These are phyloP conservation scores for Pipistrellus pipistrellus DNA, from an alignment of 2,797 vertebrate species.

Conservation along the genomic window DNA sequence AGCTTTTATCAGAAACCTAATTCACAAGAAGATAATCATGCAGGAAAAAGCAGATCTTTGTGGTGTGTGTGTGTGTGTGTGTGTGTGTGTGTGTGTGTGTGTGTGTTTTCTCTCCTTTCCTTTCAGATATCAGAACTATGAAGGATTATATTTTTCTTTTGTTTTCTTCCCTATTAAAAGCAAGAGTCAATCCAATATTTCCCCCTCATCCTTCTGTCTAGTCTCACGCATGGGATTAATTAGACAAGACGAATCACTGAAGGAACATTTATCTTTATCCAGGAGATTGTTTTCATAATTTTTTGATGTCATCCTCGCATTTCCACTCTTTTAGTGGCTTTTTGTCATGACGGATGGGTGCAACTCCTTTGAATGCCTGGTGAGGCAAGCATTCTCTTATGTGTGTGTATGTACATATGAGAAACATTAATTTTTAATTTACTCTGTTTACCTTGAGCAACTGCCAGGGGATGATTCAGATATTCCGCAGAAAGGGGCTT, in stretches of 20 bases:
- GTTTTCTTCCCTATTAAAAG: slow-evolving; percentile 77
- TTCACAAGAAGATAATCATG: slow-evolving; percentile 65
- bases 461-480: slow-evolving; percentile 90
- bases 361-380: slow-evolving; percentile 86
- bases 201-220: slow-evolving; percentile 76
- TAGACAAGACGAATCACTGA: slow-evolving; percentile 85
- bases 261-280: slow-evolving; percentile 86
- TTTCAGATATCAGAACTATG: slow-evolving; percentile 38
- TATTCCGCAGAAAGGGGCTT: slow-evolving; percentile 87
- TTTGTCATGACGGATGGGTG: slow-evolving; percentile 82
- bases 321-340: slow-evolving; percentile 86
- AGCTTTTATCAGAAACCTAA: slow-evolving; percentile 78
- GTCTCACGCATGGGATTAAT: slow-evolving; percentile 87
- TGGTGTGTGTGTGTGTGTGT: neutral
- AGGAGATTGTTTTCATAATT: slow-evolving; percentile 84
- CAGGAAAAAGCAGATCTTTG: slow-evolving; percentile 65
- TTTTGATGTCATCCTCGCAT: slow-evolving; percentile 84
- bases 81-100: too few species aligned
- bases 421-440: slow-evolving; percentile 91
- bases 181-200: slow-evolving; percentile 82
- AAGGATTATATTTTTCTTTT: slow-evolving; percentile 38
- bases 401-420: slow-evolving; percentile 83
- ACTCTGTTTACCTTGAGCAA: slow-evolving; percentile 92
- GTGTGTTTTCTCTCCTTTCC: slow-evolving; percentile 45
- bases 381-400: slow-evolving; percentile 81